phyloP scores from a whole-genome alignment of 1,140 invertebrate species.

The Trypoxylus dichotomus region DNA sequence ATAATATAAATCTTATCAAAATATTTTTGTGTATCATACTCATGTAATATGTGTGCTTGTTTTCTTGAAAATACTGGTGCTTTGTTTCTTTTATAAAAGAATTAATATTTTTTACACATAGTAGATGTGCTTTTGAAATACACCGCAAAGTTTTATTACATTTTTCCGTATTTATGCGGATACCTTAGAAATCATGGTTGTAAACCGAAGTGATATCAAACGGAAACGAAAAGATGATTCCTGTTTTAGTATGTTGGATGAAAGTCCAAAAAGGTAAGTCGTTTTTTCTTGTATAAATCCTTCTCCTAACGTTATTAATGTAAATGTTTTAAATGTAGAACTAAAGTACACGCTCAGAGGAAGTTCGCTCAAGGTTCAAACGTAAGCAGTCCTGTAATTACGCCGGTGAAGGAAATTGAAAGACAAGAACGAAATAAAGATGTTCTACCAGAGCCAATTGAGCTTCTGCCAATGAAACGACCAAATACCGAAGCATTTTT shows the following conservation, averaged over 20 bases:
- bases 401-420: conserved; percentile 65
- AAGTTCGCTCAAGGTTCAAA: conserved; percentile 85
- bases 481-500: conserved; percentile 90
- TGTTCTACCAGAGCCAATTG: conserved; percentile 54
- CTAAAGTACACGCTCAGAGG: conserved; percentile 83
- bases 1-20: not conserved
- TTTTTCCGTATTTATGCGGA: not conserved
- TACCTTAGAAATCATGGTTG: conserved; percentile 34
- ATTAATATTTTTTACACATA: too few relatives aligned
- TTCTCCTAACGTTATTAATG: conserved; percentile 27
- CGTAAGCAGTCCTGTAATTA: conserved; percentile 58
- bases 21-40: not conserved
- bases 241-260: conserved; percentile 48
- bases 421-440: conserved; percentile 53
- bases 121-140: not conserved
- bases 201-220: conserved; percentile 39
- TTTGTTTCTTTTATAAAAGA: too few relatives aligned
- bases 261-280: conserved; percentile 59
- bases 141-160: not conserved
- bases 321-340: conserved; percentile 53
- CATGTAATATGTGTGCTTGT: too few relatives aligned
- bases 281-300: conserved; percentile 4
- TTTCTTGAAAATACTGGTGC: too few relatives aligned
- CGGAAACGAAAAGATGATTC: conserved; percentile 49
- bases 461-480: conserved; percentile 67